phyloP scores from a whole-genome alignment of 1,140 invertebrate species.

The Neodiprion fabricii region DNA sequence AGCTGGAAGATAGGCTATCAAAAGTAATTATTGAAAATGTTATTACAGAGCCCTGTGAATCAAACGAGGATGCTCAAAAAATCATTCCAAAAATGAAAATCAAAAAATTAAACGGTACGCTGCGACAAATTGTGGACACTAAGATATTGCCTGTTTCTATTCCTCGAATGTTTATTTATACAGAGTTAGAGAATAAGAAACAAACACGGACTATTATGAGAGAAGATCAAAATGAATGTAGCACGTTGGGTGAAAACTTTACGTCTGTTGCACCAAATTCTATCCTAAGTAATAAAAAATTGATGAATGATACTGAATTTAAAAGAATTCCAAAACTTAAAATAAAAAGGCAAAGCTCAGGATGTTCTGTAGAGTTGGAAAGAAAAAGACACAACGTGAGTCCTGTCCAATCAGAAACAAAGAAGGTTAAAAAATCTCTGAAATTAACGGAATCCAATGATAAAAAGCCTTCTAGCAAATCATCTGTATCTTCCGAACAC shows the following conservation, averaged over 20 bases:
- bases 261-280: not conserved
- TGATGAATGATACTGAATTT: not conserved
- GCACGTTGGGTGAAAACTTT: not conserved
- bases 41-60: conserved; percentile 31
- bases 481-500: not conserved
- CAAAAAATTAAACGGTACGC: conserved; percentile 33
- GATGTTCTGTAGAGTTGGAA: conserved; percentile 16
- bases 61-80: conserved; percentile 30
- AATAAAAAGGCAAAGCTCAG: conserved; percentile 37
- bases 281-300: not conserved
- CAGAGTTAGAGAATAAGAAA: not conserved
- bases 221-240: not conserved
- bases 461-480: not conserved
- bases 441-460: not conserved
- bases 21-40: conserved; percentile 43
- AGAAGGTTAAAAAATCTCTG: conserved; percentile 33
- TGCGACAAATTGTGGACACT: not conserved
- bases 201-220: not conserved
- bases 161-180: conserved; percentile 1
- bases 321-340: conserved; percentile 46
- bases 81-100: conserved; percentile 51
- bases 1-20: conserved; percentile 49
- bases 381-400: conserved; percentile 34
- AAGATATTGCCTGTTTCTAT: not conserved
- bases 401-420: conserved; percentile 22